Evolutionary conservation across 2,888 invertebrate genomes (phyloP).

Genomic region (Resseliella maxima): DNA sequence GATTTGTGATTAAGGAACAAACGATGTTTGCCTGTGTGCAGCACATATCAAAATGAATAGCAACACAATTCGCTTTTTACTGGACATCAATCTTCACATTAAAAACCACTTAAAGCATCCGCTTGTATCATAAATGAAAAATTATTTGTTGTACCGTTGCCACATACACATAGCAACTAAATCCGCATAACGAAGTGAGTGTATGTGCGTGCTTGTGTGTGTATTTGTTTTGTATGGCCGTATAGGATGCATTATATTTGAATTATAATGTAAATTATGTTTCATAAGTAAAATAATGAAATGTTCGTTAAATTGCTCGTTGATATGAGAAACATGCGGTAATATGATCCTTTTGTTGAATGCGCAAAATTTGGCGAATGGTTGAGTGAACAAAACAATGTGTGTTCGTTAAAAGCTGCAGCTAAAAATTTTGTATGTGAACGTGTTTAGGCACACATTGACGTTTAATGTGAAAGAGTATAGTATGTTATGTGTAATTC

Average conservation of each 20-base stretch:
- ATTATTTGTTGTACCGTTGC: neutral
- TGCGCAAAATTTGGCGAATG: too few relatives aligned
- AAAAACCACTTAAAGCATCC: constrained; percentile 46
- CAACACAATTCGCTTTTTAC: neutral
- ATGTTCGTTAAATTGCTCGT: neutral
- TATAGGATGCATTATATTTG: constrained; percentile 41
- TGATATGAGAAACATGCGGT: constrained; percentile 18
- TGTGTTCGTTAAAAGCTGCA: too few relatives aligned
- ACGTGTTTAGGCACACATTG: too few relatives aligned
- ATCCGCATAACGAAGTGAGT: neutral
- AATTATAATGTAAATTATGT: constrained; percentile 43
- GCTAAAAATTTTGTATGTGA: too few relatives aligned
- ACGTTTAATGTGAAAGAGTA: too few relatives aligned
- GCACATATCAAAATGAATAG: neutral
- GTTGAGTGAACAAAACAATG: too few relatives aligned
- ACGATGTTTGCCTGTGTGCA: neutral
- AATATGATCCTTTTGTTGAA: neutral
- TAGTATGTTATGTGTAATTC: too few relatives aligned
- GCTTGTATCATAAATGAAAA: constrained; percentile 32
- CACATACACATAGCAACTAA: neutral
- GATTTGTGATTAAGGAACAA: neutral
- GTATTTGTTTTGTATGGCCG: neutral
- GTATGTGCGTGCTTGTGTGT: neutral
- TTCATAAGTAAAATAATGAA: constrained; percentile 48
- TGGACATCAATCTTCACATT: constrained; percentile 29